phyloP scores from a whole-genome alignment of 2,113 vertebrate species.

The Actenoides lindsayi region DNA sequence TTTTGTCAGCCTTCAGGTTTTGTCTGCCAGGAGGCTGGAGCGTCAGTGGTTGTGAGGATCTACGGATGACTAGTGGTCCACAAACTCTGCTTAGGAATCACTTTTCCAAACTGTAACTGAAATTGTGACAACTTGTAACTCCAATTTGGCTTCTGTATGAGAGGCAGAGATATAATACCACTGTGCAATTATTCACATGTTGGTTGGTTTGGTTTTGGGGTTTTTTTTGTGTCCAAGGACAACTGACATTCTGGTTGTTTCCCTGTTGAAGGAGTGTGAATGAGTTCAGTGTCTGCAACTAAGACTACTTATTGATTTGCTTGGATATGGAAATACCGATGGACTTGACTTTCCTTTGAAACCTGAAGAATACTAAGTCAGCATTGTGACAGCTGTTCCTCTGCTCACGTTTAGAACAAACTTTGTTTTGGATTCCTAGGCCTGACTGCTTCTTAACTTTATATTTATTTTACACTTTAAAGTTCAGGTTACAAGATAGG shows the following conservation, averaged over 20 bases:
- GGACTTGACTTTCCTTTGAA: conserved; percentile 49
- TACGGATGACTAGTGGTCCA: background rate
- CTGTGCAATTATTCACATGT: background rate
- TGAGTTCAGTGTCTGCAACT: background rate
- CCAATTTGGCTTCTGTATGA: background rate
- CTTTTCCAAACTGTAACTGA: background rate
- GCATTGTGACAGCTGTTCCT: conserved; percentile 55
- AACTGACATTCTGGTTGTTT: background rate
- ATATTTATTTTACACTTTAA: conserved; percentile 23
- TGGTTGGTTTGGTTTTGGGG: background rate
- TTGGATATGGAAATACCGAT: background rate
- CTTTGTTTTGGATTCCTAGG: conserved; percentile 48
- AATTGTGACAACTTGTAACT: background rate
- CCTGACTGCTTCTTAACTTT: background rate
- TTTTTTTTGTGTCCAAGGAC: background rate
- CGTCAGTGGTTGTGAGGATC: background rate
- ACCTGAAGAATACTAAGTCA: conserved; percentile 39
- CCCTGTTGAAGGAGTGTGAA: background rate
- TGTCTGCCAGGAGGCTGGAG: background rate
- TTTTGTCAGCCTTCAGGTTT: background rate
- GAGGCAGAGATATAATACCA: background rate
- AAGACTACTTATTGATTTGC: background rate
- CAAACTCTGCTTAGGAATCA: background rate
- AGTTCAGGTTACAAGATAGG: conserved; percentile 37
- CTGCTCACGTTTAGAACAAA: conserved; percentile 56